A percentile compares a stretch with the other conserved stretches of the same genome.
These are phyloP conservation scores for Parauchenoglanis ngamensis DNA, from an alignment of 2,797 vertebrate species.

Conservation along the genomic window DNA sequence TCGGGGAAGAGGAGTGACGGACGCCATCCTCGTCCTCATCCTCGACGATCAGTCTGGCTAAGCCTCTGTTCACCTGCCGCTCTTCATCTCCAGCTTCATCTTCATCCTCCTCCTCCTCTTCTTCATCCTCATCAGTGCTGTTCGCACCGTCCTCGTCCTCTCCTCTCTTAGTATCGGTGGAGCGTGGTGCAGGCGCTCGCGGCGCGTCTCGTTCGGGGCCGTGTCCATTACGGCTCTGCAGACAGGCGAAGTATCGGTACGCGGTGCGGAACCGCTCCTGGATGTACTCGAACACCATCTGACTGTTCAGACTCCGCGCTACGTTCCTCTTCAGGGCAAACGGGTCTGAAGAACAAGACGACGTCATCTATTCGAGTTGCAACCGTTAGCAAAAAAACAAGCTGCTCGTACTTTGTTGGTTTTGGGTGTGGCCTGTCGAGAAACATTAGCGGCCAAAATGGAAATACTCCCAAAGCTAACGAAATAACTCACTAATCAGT, in stretches of 20 bases:
- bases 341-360: slow-evolving; percentile 77
- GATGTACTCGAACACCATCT: slow-evolving; percentile 98
- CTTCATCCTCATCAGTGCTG: slow-evolving; percentile 1
- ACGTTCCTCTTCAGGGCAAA: slow-evolving; percentile 97
- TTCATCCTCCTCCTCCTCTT: slow-evolving; percentile 58
- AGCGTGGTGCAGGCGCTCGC: slow-evolving; percentile 9
- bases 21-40: neutral
- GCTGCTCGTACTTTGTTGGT: too few species aligned
- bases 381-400: neutral
- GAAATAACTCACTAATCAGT: too few species aligned
- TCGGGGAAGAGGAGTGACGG: slow-evolving; percentile 55
- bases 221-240: slow-evolving; percentile 80
- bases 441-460: neutral
- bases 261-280: slow-evolving; percentile 93
- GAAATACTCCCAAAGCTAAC: neutral
- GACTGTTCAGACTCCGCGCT: slow-evolving; percentile 95
- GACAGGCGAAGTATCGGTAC: slow-evolving; percentile 95
- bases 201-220: slow-evolving; percentile 57
- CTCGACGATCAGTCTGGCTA: slow-evolving; percentile 63
- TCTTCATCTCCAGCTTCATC: slow-evolving; percentile 53
- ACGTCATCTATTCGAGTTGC: neutral
- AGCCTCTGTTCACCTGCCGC: slow-evolving; percentile 55
- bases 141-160: neutral
- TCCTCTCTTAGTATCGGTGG: slow-evolving; percentile 7
- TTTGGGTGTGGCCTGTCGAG: neutral